These are phyloP conservation scores for Laticauda laticaudata DNA, from an alignment of 2,113 vertebrate genomes.

Conservation along the genomic window DNA sequence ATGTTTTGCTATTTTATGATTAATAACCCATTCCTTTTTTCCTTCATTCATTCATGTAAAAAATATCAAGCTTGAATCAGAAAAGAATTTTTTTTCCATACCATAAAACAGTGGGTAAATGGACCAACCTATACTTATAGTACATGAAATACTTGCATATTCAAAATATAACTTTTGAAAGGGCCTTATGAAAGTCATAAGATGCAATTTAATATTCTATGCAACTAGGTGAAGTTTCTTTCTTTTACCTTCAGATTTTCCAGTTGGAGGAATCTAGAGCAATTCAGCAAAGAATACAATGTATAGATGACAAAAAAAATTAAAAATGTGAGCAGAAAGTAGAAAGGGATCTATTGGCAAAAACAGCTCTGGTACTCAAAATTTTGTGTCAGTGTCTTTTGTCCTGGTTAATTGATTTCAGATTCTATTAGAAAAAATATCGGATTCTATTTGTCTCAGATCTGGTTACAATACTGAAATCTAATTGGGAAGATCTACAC, in stretches of 20 bases:
- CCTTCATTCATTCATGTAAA: neutral
- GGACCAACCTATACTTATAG: neutral
- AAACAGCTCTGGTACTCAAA: neutral
- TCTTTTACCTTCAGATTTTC: neutral
- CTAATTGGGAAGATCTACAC: neutral
- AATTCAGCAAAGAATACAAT: neutral
- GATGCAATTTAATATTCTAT: neutral
- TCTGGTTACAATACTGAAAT: neutral
- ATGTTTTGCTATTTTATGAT: neutral
- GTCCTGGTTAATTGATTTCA: neutral
- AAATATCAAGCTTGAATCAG: neutral
- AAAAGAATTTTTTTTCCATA: neutral
- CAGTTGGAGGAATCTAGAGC: neutral
- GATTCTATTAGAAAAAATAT: neutral
- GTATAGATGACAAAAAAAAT: neutral
- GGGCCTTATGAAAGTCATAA: neutral
- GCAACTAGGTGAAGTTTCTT: neutral
- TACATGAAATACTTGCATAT: neutral
- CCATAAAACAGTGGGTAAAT: neutral
- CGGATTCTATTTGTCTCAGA: neutral
- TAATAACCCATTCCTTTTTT: neutral
- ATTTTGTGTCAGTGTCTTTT: neutral
- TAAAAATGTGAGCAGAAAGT: neutral
- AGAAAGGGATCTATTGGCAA: neutral
- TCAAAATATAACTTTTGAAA: neutral